These are phyloP conservation scores for Meghimatium bilineatum DNA, from an alignment of 2,888 invertebrate species.

Conservation along the genomic window DNA sequence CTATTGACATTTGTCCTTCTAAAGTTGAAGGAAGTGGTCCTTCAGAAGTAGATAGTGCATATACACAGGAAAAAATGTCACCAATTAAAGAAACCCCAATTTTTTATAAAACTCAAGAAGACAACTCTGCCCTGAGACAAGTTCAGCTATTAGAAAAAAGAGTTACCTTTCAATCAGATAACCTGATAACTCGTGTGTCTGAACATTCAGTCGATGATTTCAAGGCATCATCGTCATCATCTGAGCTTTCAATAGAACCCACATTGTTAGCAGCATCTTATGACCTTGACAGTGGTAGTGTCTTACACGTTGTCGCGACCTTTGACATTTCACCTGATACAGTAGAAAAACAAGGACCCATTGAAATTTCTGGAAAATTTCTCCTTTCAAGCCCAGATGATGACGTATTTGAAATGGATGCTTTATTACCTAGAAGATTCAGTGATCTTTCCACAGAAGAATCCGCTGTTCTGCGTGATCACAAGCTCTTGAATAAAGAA, in stretches of 20 bases:
- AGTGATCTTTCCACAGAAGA: constrained; percentile 56
- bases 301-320: constrained; percentile 76
- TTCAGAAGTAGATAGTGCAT: constrained; percentile 68
- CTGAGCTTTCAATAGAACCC: constrained; percentile 88
- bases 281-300: constrained; percentile 81
- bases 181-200: constrained; percentile 52
- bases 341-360: constrained; percentile 80
- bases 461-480: constrained; percentile 26
- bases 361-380: constrained; percentile 77
- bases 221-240: constrained; percentile 81
- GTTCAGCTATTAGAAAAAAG: constrained; percentile 61
- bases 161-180: constrained; percentile 68
- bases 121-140: constrained; percentile 54
- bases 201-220: constrained; percentile 71
- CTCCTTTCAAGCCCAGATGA: constrained; percentile 77
- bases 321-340: constrained; percentile 75
- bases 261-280: constrained; percentile 94
- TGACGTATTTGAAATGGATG: constrained; percentile 77
- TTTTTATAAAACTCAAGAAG: constrained; percentile 59
- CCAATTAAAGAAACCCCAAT: constrained; percentile 68
- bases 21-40: constrained; percentile 69
- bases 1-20: constrained; percentile 60
- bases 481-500: neutral
- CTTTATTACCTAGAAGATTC: constrained; percentile 58
- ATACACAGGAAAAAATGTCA: constrained; percentile 69